Evolutionary conservation across 1,140 invertebrate species (phyloP), one percentile per base, ranked within the genome.

Genomic region (Gonioctena quinquepunctata): DNA sequence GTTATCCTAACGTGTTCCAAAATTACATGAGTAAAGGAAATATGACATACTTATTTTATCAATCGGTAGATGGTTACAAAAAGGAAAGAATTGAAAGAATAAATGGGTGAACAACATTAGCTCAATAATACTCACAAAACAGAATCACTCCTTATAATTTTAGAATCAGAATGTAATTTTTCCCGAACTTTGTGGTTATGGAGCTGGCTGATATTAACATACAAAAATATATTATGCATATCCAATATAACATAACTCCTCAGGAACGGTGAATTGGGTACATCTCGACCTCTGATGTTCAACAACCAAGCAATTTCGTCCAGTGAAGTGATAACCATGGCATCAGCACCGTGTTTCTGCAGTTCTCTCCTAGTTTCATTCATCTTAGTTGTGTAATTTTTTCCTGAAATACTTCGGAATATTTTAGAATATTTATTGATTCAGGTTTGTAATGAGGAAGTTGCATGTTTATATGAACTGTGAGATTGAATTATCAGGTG

Each of bases 221-320:
- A 90, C 5, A 90, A 80, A 72, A 85, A 81, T 8, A 90, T 74
- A 18, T 83, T 76, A 2, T 82, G 76, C 27, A 83, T 77, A 19
- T 89, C 89, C 1, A 96, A 62, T 28, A 94, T 84, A 1, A 89
- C 85, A 78, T 92, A 94, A 4, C 92, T 86, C 75, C 90, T 89
- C 62, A 95, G 88, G 13, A 97, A 91, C 0, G 97, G 96, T 23
- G 92, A 96, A 79, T 90, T 93, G 0, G 93, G 92, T 69, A 97
- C 88, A 83, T 99, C 97, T 60, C 89, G 87, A 3, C 96, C 96
- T 5, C 98, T 88, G n/a, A 99, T 89, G 82, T 99, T 99, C 16
- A 99, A 87, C 3, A 99, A 83, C 94, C 96, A 98, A 1, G 96
- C 94, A 16, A 97, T 92, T 83, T 98, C 96, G 77, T 97, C 96